Conservation (phyloP, 2,113 vertebrate species). For the Kryptolebias marmoratus region DNA sequence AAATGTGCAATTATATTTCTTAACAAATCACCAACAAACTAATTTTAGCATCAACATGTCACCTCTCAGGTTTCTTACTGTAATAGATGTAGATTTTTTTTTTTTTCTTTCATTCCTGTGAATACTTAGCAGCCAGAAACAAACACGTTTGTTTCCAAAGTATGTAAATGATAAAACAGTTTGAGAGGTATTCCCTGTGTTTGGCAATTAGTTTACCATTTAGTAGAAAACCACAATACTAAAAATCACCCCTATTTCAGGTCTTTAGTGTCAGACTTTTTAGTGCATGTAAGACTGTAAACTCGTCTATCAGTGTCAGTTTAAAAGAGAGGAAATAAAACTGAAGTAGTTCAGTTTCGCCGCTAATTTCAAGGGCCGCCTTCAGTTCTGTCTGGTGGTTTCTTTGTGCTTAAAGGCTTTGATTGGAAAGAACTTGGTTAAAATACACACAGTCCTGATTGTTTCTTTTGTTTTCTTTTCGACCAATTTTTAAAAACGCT, state of each 20-base stretch:
- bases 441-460: not conserved
- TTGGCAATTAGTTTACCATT: too few species aligned
- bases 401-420: not conserved
- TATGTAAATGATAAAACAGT: too few species aligned
- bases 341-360: not conserved
- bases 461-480: not conserved
- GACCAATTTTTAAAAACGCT: not conserved
- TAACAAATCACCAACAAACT: not conserved
- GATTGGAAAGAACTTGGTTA: not conserved
- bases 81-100: not conserved
- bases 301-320: too few species aligned
- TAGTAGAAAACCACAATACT: too few species aligned
- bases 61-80: not conserved
- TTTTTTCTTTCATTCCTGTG: not conserved
- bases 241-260: too few species aligned
- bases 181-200: too few species aligned
- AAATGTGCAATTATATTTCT: slow-evolving; percentile 33
- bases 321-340: not conserved
- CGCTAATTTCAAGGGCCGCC: not conserved
- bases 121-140: too few species aligned
- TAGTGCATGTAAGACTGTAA: too few species aligned
- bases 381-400: not conserved
- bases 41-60: not conserved
- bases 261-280: too few species aligned
- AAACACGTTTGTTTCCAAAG: too few species aligned